Conservation (phyloP, 2,888 invertebrate species). For the Campaea margaritaria region DNA sequence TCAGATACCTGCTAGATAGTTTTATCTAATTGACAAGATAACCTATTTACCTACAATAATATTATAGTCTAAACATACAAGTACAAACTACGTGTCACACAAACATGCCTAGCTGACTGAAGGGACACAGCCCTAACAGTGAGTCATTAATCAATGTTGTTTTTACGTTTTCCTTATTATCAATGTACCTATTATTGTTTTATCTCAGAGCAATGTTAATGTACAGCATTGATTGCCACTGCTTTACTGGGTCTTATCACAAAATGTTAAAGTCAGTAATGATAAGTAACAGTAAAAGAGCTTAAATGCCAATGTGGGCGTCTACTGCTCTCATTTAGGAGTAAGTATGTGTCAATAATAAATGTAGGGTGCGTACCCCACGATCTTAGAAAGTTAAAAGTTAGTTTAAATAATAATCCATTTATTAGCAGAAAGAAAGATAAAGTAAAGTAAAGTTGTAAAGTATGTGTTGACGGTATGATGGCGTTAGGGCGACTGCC, state of each 20-base stretch:
- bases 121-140: slow-evolving; percentile 16
- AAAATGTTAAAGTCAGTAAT: slow-evolving; percentile 18
- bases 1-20: background rate
- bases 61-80: slow-evolving; percentile 17
- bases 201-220: slow-evolving; percentile 22
- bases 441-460: no score
- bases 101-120: slow-evolving; percentile 10
- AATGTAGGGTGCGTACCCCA: no score
- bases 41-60: no score
- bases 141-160: slow-evolving; percentile 48
- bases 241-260: slow-evolving; percentile 21
- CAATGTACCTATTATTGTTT: slow-evolving; percentile 23
- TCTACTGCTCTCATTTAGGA: no score
- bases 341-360: no score
- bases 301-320: no score
- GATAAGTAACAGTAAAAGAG: slow-evolving; percentile 1
- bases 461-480: no score
- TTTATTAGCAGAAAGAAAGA: no score
- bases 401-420: no score
- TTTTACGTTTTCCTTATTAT: slow-evolving; percentile 36
- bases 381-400: no score
- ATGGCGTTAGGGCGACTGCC: no score
- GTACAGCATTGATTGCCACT: slow-evolving; percentile 21
- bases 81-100: slow-evolving; percentile 3
- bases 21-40: slow-evolving; percentile 1